Conservation (phyloP, 2,888 invertebrate species). For the Elysia crispata region DNA sequence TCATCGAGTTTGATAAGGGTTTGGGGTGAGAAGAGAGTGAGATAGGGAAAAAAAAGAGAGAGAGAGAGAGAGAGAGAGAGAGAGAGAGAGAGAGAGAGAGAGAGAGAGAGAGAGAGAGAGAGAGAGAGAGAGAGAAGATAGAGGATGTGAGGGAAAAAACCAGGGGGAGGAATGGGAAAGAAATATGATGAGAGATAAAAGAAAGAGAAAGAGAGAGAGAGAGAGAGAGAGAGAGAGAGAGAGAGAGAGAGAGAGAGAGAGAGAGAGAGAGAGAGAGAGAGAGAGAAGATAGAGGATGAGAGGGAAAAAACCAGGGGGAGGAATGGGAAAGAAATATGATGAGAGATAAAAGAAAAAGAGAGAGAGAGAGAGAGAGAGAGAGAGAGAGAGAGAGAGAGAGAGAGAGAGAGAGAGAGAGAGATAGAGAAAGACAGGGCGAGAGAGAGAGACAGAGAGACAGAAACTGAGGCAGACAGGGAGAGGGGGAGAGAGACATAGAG, state of each 20-base stretch:
- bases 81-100: background rate
- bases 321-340: background rate
- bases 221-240: background rate
- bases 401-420: background rate
- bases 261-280: background rate
- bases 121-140: background rate
- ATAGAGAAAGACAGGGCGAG: background rate
- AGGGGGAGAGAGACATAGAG: background rate
- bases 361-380: background rate
- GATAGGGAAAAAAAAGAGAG: too few relatives aligned
- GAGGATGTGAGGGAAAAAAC: background rate
- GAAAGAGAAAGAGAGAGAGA: background rate
- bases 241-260: conserved; percentile 9
- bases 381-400: background rate
- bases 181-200: background rate
- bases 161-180: background rate
- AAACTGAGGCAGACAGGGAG: background rate
- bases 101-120: conserved; percentile 1
- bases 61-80: background rate
- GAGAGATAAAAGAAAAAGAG: background rate
- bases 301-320: background rate
- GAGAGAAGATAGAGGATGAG: background rate
- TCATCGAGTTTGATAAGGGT: too few relatives aligned
- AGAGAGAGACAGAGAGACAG: background rate
- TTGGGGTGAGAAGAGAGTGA: too few relatives aligned